Conservation (phyloP, 2,888 invertebrate genomes). For the Ecliptopera silaceata region DNA sequence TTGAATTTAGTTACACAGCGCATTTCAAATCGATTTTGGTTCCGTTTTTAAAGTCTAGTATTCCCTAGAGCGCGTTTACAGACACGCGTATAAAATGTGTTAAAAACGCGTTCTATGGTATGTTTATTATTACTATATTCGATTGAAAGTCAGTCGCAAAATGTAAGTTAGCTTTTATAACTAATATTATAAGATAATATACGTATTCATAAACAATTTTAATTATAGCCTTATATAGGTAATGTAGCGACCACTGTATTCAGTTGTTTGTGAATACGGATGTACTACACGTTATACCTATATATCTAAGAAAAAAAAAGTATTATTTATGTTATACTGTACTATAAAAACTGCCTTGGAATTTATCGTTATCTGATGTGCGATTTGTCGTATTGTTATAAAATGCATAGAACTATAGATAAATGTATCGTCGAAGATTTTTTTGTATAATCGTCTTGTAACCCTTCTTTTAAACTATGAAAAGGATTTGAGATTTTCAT, state of each 20-base stretch:
- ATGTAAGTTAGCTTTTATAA: conserved; percentile 58
- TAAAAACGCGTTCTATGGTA: conserved; percentile 6
- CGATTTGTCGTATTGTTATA: conserved; percentile 20
- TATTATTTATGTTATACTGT: conserved; percentile 61
- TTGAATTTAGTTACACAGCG: too few relatives aligned
- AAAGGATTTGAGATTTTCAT: too few relatives aligned
- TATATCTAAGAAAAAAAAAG: conserved; percentile 50
- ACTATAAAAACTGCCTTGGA: conserved; percentile 46
- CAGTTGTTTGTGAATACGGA: conserved; percentile 15
- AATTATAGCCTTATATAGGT: too few relatives aligned
- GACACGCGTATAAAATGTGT: not conserved
- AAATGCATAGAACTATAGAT: too few relatives aligned
- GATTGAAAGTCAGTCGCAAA: conserved; percentile 44
- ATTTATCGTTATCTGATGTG: conserved; percentile 28
- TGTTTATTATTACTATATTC: conserved; percentile 22
- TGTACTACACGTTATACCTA: conserved; percentile 35
- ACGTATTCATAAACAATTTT: conserved; percentile 16
- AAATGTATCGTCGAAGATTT: too few relatives aligned
- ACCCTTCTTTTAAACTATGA: too few relatives aligned
- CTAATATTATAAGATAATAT: conserved; percentile 44
- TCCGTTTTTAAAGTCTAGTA: too few relatives aligned
- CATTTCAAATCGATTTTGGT: too few relatives aligned
- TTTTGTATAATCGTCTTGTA: too few relatives aligned
- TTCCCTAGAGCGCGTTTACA: conserved; percentile 2
- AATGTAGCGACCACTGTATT: not conserved